These are phyloP conservation scores for Acrocera orbiculus DNA, from an alignment of 2,888 invertebrate species.

Conservation along the genomic window DNA sequence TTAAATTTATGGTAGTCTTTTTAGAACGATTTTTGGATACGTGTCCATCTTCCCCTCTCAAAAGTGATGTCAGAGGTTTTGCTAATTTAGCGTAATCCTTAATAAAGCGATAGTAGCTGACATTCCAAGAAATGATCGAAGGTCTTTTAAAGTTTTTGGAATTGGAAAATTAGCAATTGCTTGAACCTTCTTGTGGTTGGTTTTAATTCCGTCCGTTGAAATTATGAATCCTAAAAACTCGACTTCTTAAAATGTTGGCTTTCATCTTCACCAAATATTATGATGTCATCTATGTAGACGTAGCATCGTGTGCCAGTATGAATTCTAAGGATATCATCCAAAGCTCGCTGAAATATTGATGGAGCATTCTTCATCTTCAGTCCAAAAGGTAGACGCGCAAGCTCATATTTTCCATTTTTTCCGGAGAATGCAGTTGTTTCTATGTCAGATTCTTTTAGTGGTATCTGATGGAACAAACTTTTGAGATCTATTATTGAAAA, in stretches of 20 bases:
- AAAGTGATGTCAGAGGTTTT: too few relatives aligned
- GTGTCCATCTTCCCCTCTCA: too few relatives aligned
- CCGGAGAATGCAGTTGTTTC: conserved; percentile 9
- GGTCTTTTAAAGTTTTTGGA: conserved; percentile 5
- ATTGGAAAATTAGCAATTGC: conserved; percentile 5
- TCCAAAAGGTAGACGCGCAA: conserved; percentile 7
- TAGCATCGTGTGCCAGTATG: conserved; percentile 2
- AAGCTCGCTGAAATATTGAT: conserved; percentile 8
- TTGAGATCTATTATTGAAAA: conserved; percentile 5
- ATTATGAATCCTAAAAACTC: conserved; percentile 8
- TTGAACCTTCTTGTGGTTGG: conserved; percentile 7
- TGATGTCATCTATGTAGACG: background rate
- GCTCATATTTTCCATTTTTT: conserved; percentile 9
- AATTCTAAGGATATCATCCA: conserved; percentile 5
- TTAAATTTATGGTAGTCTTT: too few relatives aligned
- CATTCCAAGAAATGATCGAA: conserved; percentile 6
- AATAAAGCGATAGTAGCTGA: too few relatives aligned
- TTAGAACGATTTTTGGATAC: too few relatives aligned
- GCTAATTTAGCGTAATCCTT: too few relatives aligned
- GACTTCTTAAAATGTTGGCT: background rate
- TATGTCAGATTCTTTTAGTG: conserved; percentile 6
- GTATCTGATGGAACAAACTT: conserved; percentile 8
- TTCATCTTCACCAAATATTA: background rate
- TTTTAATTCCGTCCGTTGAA: conserved; percentile 4
- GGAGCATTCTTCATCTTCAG: conserved; percentile 7